Percentiles rank a stretch among this genome's conserved stretches.
phyloP scores from a whole-genome alignment of 2,113 vertebrate species.

The Eira barbara region DNA sequence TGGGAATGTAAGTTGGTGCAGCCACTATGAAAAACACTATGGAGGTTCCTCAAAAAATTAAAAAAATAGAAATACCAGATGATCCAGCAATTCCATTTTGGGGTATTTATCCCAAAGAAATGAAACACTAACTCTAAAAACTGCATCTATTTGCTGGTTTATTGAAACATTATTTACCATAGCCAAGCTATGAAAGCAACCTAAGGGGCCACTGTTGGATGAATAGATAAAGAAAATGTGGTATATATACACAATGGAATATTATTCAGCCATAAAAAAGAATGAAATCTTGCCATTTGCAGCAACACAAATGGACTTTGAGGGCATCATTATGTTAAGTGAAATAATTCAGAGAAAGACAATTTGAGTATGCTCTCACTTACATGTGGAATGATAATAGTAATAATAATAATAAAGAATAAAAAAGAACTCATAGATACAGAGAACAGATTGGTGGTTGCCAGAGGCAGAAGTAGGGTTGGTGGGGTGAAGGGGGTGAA shows the following conservation, averaged over 20 bases:
- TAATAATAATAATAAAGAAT: not conserved
- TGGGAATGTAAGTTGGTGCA: not conserved
- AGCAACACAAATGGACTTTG: not conserved
- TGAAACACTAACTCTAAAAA: not conserved
- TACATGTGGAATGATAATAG: not conserved
- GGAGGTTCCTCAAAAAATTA: not conserved
- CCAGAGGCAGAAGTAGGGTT: not conserved
- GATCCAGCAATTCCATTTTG: not conserved
- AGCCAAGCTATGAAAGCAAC: not conserved
- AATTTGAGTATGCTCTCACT: not conserved
- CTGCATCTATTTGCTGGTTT: not conserved
- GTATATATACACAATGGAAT: not conserved
- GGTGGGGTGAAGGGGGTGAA: not conserved
- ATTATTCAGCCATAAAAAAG: not conserved
- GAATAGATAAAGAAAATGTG: not conserved
- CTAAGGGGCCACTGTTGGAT: not conserved
- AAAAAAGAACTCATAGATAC: not conserved
- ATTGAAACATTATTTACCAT: not conserved
- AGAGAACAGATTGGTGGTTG: not conserved
- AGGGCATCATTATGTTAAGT: not conserved
- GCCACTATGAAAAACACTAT: not conserved
- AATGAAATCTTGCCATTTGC: not conserved
- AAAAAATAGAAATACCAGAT: not conserved
- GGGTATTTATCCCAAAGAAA: not conserved
- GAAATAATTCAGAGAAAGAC: not conserved